Evolutionary conservation across 2,113 vertebrate genomes (phyloP), one percentile per base, ranked within the genome.

Genomic region (Quiscalus mexicanus): DNA sequence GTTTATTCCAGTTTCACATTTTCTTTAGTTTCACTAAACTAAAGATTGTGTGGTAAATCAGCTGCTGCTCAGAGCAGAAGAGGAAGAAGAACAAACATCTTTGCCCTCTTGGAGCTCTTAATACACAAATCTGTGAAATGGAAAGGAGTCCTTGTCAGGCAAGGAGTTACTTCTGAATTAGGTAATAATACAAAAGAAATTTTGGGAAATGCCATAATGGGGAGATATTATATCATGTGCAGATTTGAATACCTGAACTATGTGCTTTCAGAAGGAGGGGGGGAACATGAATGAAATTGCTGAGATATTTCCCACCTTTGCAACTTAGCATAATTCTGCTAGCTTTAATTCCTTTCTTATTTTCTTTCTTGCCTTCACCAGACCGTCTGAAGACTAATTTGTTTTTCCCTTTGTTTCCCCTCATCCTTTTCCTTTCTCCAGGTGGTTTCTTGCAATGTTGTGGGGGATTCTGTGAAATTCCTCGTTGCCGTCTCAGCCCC

Each of bases 391-490:
- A 64, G 52, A 45, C 20, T 64, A 19, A 81, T 27, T n/a, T 42
- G 19, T 17, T 80, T 69, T 88, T 74, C 27, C 55, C 78, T 74
- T 56, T 9, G 1, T 76, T 79, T 62, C 18, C 10, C 6, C 5
- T 24, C 8, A 2, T 2, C 16, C 13, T 28, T 35, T 55, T 76
- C 10, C 22, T 85, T 87, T 78, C 92, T 63, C 25, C 93, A 99
- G 99, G 97, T 98, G 69, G 97, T 99, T 83, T 96, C 97, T 89
- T 99, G 99, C 96, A 98, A 94, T 1, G 98, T 98, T 87, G 91
- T 98, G 33, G 99, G 99, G 14, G 98, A 99, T 59, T 96, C 97
- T 45, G 83, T 99, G 73, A 97, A 97, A 95, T 99, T 99, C 97
- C 89, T 98, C 10, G 65, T 99, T 47, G 83, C 91, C 10, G 97